Base-by-base conservation (phyloP, 2,888 invertebrate species). In the Cacoxenus indagator region DNA sequence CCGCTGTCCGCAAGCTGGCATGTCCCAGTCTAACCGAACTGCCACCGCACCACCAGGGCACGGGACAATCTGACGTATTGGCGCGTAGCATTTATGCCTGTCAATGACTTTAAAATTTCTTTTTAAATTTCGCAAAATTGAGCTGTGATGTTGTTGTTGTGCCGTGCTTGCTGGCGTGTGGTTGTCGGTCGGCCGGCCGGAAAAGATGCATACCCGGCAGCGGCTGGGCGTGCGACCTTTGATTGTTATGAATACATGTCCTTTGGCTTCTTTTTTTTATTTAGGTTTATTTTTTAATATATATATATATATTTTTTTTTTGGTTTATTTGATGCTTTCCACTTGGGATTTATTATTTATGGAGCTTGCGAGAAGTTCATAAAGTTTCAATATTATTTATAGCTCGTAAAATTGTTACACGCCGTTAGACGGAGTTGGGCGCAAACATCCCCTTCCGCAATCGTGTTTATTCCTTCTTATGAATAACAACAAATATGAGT, bases 21-120 rank as follows among this genome's bases (percentile, higher is more conserved):
- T 22, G 51, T 26, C 54, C 19, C 14, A 14, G 9, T 22, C 9
- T 26, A 54, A 54, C 9, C 9, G 8, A 14, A 37, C 37, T n/a
- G n/a, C n/a, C n/a, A n/a, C n/a, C n/a, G n/a, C n/a, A n/a, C n/a
- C n/a, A n/a, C n/a, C n/a, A n/a, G n/a, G n/a, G n/a, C n/a, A n/a
- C n/a, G n/a, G n/a, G n/a, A n/a, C n/a, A n/a, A n/a, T n/a, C n/a
- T n/a, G 37, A 37, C 37, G 14, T 2, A 37, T 37, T 37, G 9
- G 37, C 37, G 37, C 14, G 14, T 37, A 14, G 37, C 51, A 51
- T 51, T 67, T 75, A 71, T 76, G 82, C 65, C 59, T 69, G 73
- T 73, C 73, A 74, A 78, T 82, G 82, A 84, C 84, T 84, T 84
- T 83, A 84, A 84, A 83, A 78, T 78, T 70, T 73, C 70, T 67